Conservation (phyloP, 2,888 invertebrate species). For the Augiades crinisus region DNA sequence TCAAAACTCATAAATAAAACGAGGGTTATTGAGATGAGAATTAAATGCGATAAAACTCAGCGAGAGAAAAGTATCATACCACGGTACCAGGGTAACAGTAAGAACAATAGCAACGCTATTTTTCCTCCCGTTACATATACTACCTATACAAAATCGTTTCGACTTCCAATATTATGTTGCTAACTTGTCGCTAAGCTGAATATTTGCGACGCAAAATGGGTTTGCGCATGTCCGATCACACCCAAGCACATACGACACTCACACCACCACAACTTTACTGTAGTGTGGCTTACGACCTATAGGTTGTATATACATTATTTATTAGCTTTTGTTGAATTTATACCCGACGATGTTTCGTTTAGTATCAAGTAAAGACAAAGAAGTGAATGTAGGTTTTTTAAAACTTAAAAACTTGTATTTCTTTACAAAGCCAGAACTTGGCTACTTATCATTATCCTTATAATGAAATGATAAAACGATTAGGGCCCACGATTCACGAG, state of each 20-base stretch:
- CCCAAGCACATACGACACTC: constrained; percentile 23
- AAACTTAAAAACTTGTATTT: no score
- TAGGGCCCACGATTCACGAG: no score
- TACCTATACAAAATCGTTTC: constrained; percentile 22
- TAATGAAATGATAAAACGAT: no score
- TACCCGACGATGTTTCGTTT: constrained; percentile 7
- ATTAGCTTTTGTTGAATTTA: constrained; percentile 18
- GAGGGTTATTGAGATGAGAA: neutral
- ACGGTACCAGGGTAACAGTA: neutral
- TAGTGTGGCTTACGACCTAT: constrained; percentile 18
- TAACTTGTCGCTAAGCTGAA: constrained; percentile 27
- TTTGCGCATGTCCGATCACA: constrained; percentile 26
- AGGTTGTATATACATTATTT: constrained; percentile 26
- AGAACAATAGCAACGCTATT: constrained; percentile 21
- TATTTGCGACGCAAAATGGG: constrained; percentile 26
- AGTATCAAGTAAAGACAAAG: no score
- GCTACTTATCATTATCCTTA: no score
- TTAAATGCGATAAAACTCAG: no score
- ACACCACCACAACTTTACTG: constrained; percentile 10
- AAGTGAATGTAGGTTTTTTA: no score
- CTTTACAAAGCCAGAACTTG: no score
- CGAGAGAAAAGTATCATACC: no score
- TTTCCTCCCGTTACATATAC: constrained; percentile 19
- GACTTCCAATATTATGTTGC: constrained; percentile 27
- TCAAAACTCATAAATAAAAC: no score